Evolutionary conservation across 2,113 vertebrate species (phyloP).

Genomic region (Todiramphus chloris): DNA sequence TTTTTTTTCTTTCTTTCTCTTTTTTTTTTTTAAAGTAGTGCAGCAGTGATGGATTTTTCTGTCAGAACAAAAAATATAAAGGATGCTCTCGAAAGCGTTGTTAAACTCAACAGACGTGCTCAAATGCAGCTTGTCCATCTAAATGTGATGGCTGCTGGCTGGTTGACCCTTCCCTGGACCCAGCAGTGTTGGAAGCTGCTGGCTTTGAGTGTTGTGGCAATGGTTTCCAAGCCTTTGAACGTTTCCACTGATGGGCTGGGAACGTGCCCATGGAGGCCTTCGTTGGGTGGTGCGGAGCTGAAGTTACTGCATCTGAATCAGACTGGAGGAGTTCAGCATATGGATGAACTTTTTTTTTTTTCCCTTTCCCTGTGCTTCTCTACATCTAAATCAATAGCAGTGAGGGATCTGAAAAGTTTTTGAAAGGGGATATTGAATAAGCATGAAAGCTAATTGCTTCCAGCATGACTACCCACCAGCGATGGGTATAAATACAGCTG

Average conservation of each 20-base stretch:
- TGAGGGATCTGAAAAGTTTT: slow-evolving; percentile 44
- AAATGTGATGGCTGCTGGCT: background rate
- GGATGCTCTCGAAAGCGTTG: background rate
- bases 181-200: background rate
- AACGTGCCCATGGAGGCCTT: background rate
- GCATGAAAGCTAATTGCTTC: slow-evolving; percentile 57
- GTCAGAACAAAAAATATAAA: background rate
- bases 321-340: background rate
- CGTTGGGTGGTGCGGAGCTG: background rate
- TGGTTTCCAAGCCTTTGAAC: background rate
- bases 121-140: background rate
- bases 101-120: background rate
- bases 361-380: background rate
- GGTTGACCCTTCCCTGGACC: background rate
- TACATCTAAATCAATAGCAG: slow-evolving; percentile 15
- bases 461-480: slow-evolving; percentile 38
- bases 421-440: slow-evolving; percentile 45
- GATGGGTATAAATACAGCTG: slow-evolving; percentile 54
- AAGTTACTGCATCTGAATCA: background rate
- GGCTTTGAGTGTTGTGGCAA: background rate
- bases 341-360: background rate
- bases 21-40: background rate
- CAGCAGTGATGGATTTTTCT: background rate
- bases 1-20: background rate
- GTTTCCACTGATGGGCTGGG: background rate